Evolutionary conservation across 2,797 vertebrate genomes (phyloP), one percentile per base, ranked within the genome.

Genomic region (Chelon auratus): DNA sequence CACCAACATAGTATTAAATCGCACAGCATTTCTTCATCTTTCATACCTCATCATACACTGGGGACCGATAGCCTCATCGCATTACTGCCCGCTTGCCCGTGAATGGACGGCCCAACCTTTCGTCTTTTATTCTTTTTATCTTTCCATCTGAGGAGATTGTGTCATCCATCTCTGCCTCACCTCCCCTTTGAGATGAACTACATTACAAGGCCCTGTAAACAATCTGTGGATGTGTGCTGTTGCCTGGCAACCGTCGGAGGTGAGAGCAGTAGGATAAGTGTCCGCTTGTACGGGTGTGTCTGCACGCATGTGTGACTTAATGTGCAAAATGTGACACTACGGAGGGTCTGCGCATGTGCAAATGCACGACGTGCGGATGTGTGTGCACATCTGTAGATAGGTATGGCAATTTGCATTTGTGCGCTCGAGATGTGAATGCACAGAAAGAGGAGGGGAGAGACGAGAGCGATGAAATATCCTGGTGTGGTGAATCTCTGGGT

Each of bases 161-260:
- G 63, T 85, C 86, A 78, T 87, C 64, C 22, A 61, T 82, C 80
- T 80, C 70, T 48, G 63, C 78, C 80, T 83, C 68, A 13, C 73
- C 54, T 73, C 78, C 78, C 78, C 83, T 84, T 68, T 50, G 77
- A 87, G 66, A 88, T 45, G 62, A 91, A 89, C 89, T 85, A 81
- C 83, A 90, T 89, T 78, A 81, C 71, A 59, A 59, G 71, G 76
- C 87, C 89, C 75, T 83, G 84, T 94, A 94, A 94, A 94, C 93
- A 94, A 90, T 92, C 89, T 83, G 78, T 57, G 81, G 85, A 81
- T 87, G 47, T 90, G 89, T 93, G 91, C 90, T 92, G 94, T 95
- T 94, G 90, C 94, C 76, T 89, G 78, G 94, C 93, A 93, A 95
- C 93, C 66, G 1, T 12, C 13, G 9, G 66, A 75, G 68, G 78